A percentile compares a stretch with the other conserved stretches of the same genome.
These are phyloP conservation scores for Crocuta crocuta DNA, from an alignment of 2,113 vertebrate genomes.

Conservation along the genomic window DNA sequence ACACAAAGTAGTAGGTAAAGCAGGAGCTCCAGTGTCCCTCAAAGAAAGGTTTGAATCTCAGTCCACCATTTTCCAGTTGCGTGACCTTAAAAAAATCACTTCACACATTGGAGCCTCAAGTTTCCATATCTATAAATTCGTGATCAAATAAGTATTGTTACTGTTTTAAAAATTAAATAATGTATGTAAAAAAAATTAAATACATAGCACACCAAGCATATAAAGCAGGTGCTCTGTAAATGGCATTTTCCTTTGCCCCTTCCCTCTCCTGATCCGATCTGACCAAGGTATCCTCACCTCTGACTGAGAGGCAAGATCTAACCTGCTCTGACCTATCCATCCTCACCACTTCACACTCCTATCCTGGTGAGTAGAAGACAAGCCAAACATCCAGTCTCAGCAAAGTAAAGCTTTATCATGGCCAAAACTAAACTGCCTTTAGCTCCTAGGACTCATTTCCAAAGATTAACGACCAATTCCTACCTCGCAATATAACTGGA, in stretches of 20 bases:
- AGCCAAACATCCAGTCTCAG: not conserved
- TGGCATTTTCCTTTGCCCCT: constrained; percentile 26
- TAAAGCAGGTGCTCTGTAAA: not conserved
- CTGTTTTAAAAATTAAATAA: constrained; percentile 24
- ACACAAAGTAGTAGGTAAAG: constrained; percentile 42
- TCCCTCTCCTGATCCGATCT: not conserved
- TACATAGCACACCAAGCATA: not conserved
- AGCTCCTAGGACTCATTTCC: constrained; percentile 41
- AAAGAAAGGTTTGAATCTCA: constrained; percentile 49
- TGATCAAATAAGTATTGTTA: not conserved
- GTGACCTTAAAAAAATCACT: constrained; percentile 51
- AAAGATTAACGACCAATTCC: constrained; percentile 21
- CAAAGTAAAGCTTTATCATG: constrained; percentile 17
- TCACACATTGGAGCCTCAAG: not conserved
- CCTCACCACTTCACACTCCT: not conserved
- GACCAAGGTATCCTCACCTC: not conserved
- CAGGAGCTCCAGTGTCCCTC: not conserved
- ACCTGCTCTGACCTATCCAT: not conserved
- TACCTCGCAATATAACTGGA: not conserved
- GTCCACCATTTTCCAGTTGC: not conserved
- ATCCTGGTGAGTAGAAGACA: not conserved
- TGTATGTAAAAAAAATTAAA: not conserved
- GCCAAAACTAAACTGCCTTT: constrained; percentile 45
- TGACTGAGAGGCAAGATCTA: constrained; percentile 1
- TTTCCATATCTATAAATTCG: constrained; percentile 28